A percentile compares a stretch with the other conserved stretches of the same genome.
Evolutionary conservation across 1,140 invertebrate species (phyloP).

Genomic region (Aphelinus certus): DNA sequence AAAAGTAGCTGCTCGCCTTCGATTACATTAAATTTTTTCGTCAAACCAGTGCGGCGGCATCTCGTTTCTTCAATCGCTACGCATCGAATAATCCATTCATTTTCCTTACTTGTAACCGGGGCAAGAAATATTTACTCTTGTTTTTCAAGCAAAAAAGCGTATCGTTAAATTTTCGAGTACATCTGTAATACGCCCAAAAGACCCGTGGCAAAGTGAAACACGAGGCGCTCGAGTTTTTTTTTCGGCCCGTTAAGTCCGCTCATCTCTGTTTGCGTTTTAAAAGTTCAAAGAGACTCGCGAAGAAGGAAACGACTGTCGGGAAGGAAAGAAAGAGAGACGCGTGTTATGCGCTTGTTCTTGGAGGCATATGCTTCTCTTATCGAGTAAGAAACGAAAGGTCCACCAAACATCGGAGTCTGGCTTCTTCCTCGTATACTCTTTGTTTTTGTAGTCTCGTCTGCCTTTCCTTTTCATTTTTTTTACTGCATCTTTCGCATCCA

Average conservation of each 20-base stretch:
- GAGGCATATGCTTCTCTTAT: too few relatives aligned
- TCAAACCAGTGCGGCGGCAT: background rate
- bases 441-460: too few relatives aligned
- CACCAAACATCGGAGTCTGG: too few relatives aligned
- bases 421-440: too few relatives aligned
- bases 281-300: constrained; percentile 30
- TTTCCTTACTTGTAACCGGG: background rate
- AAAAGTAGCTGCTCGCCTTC: too few relatives aligned
- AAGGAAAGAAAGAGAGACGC: too few relatives aligned
- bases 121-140: background rate
- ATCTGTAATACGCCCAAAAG: constrained; percentile 33
- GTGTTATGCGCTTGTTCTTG: constrained; percentile 3
- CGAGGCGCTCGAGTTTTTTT: constrained; percentile 8
- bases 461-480: too few relatives aligned
- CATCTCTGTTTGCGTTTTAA: constrained; percentile 23
- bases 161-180: constrained; percentile 27
- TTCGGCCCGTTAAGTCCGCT: background rate
- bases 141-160: constrained; percentile 18
- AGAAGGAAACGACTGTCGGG: too few relatives aligned
- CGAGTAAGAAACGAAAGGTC: too few relatives aligned
- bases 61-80: background rate
- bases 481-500: background rate
- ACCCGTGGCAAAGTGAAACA: background rate
- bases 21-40: background rate
- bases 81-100: constrained; percentile 28